These are phyloP conservation scores for Aphodius granarius DNA, from an alignment of 2,888 invertebrate species.

Conservation along the genomic window DNA sequence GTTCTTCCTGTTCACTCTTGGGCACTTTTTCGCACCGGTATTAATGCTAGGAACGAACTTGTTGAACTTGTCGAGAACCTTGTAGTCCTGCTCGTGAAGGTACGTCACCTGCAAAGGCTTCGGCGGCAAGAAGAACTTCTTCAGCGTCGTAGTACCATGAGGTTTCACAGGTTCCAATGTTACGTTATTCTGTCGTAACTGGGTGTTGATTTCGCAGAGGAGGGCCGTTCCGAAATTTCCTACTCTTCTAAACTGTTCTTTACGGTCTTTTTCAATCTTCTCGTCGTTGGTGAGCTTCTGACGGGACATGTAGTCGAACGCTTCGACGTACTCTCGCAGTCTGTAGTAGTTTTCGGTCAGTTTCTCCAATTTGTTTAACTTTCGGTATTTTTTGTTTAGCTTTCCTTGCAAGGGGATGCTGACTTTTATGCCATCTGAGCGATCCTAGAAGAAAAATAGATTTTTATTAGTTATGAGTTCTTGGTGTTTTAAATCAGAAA, in stretches of 20 bases:
- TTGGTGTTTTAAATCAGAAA: background rate
- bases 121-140: background rate
- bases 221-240: background rate
- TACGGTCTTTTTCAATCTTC: background rate
- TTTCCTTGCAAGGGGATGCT: background rate
- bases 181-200: background rate
- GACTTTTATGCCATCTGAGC: background rate
- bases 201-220: background rate
- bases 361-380: background rate
- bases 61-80: slow-evolving; percentile 2
- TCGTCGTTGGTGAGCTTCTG: background rate
- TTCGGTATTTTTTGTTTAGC: background rate
- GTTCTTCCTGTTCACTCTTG: slow-evolving; percentile 10
- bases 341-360: slow-evolving; percentile 11
- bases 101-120: slow-evolving; percentile 6
- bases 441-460: slow-evolving; percentile 2
- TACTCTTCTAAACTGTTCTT: background rate
- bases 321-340: slow-evolving; percentile 13
- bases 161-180: slow-evolving; percentile 40
- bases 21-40: background rate
- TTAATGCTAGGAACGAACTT: slow-evolving; percentile 8
- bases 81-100: slow-evolving; percentile 11
- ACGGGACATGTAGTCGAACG: slow-evolving; percentile 11
- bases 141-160: background rate
- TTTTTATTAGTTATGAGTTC: background rate